Conservation (phyloP, 2,113 vertebrate genomes). For the Sylvia atricapilla region DNA sequence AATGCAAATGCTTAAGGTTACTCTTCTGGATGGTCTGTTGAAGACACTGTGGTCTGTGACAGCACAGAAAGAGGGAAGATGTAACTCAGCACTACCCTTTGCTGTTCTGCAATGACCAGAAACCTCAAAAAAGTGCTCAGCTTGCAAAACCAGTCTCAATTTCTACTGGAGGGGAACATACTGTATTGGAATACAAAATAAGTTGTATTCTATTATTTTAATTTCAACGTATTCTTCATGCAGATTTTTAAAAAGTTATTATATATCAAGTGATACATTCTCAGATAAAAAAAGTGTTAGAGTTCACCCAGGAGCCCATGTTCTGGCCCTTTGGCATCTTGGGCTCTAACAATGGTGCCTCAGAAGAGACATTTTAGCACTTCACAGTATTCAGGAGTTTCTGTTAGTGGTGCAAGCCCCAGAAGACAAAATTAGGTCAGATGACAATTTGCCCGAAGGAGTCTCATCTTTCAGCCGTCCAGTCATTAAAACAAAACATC, state of each 20-base stretch:
- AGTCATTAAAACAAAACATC: not conserved
- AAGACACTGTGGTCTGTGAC: not conserved
- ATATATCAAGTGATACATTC: not conserved
- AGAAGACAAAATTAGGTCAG: not conserved
- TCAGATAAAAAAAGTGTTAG: not conserved
- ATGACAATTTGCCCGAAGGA: not conserved
- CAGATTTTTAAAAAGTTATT: not conserved
- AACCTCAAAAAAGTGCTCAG: not conserved
- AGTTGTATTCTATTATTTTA: not conserved
- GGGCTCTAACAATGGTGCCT: not conserved
- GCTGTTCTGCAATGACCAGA: not conserved
- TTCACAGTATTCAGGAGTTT: not conserved
- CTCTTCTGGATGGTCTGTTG: not conserved
- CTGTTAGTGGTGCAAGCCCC: not conserved
- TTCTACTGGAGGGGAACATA: not conserved
- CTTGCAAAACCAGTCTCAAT: not conserved
- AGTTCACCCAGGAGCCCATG: not conserved
- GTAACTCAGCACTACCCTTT: not conserved
- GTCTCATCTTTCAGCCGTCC: not conserved
- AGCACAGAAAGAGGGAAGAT: not conserved
- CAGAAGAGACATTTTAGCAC: not conserved
- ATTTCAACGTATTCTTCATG: not conserved
- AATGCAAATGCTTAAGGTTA: constrained; percentile 29
- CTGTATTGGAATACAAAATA: not conserved
- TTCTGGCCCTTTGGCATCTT: not conserved